Conservation (phyloP, 2,113 vertebrate species). For the Saccopteryx bilineata region DNA sequence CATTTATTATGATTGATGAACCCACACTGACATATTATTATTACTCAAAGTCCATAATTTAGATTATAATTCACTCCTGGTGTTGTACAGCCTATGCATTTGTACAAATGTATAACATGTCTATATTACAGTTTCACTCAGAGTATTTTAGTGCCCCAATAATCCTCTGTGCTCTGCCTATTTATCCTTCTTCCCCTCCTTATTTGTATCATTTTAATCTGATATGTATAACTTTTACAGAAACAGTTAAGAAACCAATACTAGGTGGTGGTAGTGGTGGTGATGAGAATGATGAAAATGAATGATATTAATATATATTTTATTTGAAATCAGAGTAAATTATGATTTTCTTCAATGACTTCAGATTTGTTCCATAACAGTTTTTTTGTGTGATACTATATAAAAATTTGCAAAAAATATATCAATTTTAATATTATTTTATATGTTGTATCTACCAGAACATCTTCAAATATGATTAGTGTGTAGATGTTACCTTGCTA, state of each 20-base stretch:
- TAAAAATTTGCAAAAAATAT: neutral
- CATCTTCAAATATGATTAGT: neutral
- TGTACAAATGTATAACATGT: neutral
- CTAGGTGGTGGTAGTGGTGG: neutral
- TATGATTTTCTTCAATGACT: neutral
- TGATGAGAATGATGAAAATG: neutral
- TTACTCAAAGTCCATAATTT: neutral
- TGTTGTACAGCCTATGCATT: neutral
- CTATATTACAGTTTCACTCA: neutral
- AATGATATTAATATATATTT: neutral
- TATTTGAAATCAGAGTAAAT: neutral
- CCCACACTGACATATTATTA: neutral
- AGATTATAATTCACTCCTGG: neutral
- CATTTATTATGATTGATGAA: neutral
- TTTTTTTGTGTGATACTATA: neutral
- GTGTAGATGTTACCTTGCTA: neutral
- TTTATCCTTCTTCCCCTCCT: neutral
- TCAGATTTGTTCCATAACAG: neutral
- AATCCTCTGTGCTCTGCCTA: neutral
- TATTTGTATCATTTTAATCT: neutral
- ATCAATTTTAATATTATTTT: neutral
- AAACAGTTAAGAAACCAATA: neutral
- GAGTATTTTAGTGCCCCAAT: neutral
- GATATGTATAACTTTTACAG: neutral
- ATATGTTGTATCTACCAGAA: neutral